Evolutionary conservation across 2,888 invertebrate genomes (phyloP), one percentile per base, ranked within the genome.

Genomic region (Ormia ochracea): DNA sequence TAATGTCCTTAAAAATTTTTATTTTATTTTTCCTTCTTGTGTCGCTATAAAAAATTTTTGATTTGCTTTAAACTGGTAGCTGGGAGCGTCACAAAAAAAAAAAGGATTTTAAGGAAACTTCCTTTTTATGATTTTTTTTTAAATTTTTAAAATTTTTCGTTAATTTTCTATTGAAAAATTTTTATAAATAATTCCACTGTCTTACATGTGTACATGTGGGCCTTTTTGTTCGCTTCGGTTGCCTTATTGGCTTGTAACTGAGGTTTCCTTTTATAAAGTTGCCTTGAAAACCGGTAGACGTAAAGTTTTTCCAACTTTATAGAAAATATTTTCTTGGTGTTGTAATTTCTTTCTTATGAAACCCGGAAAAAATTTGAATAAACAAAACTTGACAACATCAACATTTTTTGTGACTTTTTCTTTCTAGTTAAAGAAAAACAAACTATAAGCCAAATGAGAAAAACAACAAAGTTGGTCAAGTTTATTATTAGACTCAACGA

Each of bases 391-490:
- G 80, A 74, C 78, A 78, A 70, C 70, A 78, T 77, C 74, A 72
- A 52, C 58, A 81, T 66, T 68, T 73, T 50, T 23, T n/a, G n/a
- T n/a, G n/a, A n/a, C n/a, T n/a, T n/a, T n/a, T n/a, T n/a, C n/a
- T n/a, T n/a, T n/a, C n/a, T n/a, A n/a, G n/a, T n/a, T 28, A 41
- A 73, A 38, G 23, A 43, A 63, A 50, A 80, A 75, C 43, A 70
- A 66, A 68, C 63, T 70, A 69, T 17, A 21, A 21, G 4, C 10
- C 48, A 80, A 78, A n/a, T n/a, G 19, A 68, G 58, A 72, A 65
- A 58, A 65, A 77, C 63, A 73, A 75, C 76, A 82, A 81, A 81
- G 59, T 82, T 82, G 82, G 82, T 75, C 81, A 82, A 78, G 74
- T 74, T 54, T 69, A 58, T 63, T 78, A 61, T 76, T 70, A 48